Conservation (phyloP, 2,113 vertebrate genomes). For the Pachypanchax playfairii region DNA sequence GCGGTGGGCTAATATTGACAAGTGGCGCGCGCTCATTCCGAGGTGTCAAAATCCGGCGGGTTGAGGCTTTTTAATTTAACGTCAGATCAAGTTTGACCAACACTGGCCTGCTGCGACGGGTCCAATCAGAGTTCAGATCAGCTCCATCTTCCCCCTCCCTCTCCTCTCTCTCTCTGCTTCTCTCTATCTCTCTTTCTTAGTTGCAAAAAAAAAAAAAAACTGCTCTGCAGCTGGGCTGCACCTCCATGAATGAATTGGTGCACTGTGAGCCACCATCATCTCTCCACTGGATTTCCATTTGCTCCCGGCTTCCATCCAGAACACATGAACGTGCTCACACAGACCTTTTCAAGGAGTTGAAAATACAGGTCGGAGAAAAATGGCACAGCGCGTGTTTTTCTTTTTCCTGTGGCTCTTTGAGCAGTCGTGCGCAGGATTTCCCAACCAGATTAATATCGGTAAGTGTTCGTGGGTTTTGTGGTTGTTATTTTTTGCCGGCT, state of each 20-base stretch:
- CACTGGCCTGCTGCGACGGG: conserved; percentile 81
- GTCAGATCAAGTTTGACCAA: conserved; percentile 93
- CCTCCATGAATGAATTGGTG: conserved; percentile 81
- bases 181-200: conserved; percentile 51
- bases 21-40: conserved; percentile 68
- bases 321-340: conserved; percentile 83
- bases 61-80: conserved; percentile 76
- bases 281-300: conserved; percentile 73
- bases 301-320: conserved; percentile 76
- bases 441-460: conserved; percentile 98
- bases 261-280: conserved; percentile 78
- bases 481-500: no score
- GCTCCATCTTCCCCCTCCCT: conserved; percentile 57
- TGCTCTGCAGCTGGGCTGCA: conserved; percentile 76
- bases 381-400: conserved; percentile 88
- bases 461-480: conserved; percentile 66
- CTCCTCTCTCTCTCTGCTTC: not conserved
- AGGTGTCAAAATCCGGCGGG: conserved; percentile 57
- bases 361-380: conserved; percentile 84
- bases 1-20: conserved; percentile 66
- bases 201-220: conserved; percentile 59
- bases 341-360: conserved; percentile 85
- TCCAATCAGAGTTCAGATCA: conserved; percentile 85
- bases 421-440: conserved; percentile 88
- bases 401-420: conserved; percentile 88